These are phyloP conservation scores for Cheilinus undulatus DNA, from an alignment of 2,113 vertebrate genomes.

Conservation along the genomic window DNA sequence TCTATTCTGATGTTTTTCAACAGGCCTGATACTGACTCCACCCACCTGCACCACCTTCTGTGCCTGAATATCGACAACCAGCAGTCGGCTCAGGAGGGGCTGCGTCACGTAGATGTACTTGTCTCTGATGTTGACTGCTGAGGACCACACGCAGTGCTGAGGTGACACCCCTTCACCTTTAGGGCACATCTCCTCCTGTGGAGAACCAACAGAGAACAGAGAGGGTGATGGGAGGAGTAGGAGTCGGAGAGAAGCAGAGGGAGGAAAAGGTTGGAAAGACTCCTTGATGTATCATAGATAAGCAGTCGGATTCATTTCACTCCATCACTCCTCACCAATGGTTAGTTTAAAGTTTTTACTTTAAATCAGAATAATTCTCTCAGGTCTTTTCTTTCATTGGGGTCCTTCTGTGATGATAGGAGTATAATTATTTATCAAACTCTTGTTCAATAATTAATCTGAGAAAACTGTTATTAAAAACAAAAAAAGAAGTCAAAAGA, in stretches of 20 bases:
- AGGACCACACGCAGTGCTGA: constrained; percentile 91
- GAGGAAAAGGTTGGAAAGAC: constrained; percentile 3
- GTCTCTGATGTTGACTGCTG: constrained; percentile 92
- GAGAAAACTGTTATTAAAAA: too few relatives aligned
- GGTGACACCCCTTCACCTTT: constrained; percentile 80
- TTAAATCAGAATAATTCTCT: too few relatives aligned
- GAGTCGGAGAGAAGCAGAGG: background rate
- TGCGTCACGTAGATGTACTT: constrained; percentile 94
- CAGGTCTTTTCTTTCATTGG: too few relatives aligned
- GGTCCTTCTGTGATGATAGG: background rate
- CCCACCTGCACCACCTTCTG: constrained; percentile 95
- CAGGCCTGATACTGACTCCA: constrained; percentile 26
- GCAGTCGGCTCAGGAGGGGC: constrained; percentile 88
- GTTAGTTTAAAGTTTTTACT: background rate
- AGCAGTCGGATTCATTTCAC: background rate
- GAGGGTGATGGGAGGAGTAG: constrained; percentile 26
- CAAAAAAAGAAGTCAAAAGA: too few relatives aligned
- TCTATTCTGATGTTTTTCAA: background rate
- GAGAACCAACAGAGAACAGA: constrained; percentile 24
- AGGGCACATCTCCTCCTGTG: constrained; percentile 95
- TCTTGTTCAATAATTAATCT: too few relatives aligned
- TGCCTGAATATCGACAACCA: constrained; percentile 91
- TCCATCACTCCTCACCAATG: background rate
- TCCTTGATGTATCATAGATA: background rate
- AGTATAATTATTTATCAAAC: too few relatives aligned